A percentile compares a stretch with the other conserved stretches of the same genome.
Evolutionary conservation across 2,888 invertebrate species (phyloP).

Genomic region (Yponomeuta plumbellus): DNA sequence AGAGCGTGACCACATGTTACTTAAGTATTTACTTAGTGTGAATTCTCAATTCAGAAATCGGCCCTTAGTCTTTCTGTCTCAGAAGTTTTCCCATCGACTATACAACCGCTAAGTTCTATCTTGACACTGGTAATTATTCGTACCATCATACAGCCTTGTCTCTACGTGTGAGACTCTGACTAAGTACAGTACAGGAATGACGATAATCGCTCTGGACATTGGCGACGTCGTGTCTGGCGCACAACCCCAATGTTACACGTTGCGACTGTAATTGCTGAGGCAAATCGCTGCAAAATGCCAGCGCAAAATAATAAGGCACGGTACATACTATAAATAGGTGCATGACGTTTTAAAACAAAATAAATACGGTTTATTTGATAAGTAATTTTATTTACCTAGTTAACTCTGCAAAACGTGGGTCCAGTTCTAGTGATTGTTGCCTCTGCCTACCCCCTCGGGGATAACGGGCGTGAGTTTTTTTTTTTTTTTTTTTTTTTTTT

Average conservation of each 20-base stretch:
- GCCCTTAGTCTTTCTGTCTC: no score
- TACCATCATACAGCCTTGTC: background rate
- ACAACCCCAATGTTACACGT: constrained; percentile 15
- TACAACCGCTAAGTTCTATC: background rate
- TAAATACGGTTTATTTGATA: no score
- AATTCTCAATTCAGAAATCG: no score
- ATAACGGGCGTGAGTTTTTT: no score
- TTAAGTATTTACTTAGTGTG: no score
- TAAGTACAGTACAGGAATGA: constrained; percentile 6
- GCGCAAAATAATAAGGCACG: background rate
- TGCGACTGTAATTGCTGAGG: constrained; percentile 18
- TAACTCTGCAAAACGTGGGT: no score
- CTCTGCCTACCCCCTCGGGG: no score
- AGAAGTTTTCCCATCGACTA: background rate
- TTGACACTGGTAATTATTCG: background rate
- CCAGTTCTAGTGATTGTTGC: no score
- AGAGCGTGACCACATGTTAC: no score
- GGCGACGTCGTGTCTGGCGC: background rate
- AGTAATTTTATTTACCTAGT: no score
- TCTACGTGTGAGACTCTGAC: background rate
- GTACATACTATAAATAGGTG: background rate
- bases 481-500: no score
- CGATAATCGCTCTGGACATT: constrained; percentile 17
- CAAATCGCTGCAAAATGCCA: constrained; percentile 16
- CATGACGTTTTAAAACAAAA: no score